A percentile compares a stretch with the other conserved stretches of the same genome.
Conservation (phyloP, 2,113 vertebrate genomes). For the Campylomormyrus tamandua region DNA sequence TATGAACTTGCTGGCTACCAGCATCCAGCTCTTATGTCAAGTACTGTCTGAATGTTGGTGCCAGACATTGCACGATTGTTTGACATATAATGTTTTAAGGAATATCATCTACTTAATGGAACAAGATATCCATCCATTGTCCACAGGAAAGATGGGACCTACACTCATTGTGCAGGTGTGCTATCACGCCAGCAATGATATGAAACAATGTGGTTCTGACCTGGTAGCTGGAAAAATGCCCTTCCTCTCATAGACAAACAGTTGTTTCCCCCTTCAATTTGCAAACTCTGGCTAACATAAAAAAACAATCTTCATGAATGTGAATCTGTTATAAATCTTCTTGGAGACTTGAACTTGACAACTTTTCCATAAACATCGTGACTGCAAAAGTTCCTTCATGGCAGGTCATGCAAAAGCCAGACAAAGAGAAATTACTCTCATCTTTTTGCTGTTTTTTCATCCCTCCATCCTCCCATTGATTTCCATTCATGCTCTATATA, state of each 20-base stretch:
- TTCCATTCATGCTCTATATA: not conserved
- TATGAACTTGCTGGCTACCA: not conserved
- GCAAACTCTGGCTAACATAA: not conserved
- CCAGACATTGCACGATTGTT: not conserved
- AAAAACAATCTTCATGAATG: not conserved
- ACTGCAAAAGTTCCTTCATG: not conserved
- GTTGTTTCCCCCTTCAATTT: not conserved
- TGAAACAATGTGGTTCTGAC: not conserved
- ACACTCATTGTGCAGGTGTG: not conserved
- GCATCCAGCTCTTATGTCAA: not conserved
- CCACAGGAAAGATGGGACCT: not conserved
- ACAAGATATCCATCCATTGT: not conserved
- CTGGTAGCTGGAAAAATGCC: not conserved
- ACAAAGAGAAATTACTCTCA: not conserved
- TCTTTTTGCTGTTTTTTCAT: not conserved
- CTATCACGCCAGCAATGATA: not conserved
- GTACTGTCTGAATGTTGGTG: not conserved
- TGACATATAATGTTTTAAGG: not conserved
- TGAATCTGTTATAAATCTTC: not conserved
- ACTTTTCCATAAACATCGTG: not conserved
- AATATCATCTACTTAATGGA: not conserved
- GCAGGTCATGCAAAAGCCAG: not conserved
- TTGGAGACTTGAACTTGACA: not conserved
- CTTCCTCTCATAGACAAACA: not conserved
- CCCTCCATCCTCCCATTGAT: not conserved